Base-by-base conservation (phyloP, 2,113 vertebrate species). In the Mohoua ochrocephala region DNA sequence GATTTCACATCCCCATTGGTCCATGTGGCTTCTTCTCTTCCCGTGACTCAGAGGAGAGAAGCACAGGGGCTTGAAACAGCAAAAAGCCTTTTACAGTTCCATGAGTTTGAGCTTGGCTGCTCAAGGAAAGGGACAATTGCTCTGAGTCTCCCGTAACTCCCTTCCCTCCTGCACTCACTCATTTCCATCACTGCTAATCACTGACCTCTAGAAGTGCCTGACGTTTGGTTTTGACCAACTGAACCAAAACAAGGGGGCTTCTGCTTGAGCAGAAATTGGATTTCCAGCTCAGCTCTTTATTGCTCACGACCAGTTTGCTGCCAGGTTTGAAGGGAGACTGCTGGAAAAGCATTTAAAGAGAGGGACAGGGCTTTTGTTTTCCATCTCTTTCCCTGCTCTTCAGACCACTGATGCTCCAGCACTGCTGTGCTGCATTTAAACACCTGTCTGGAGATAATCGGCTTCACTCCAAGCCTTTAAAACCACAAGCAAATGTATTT, bases 281-380 rank as follows among this genome's bases (percentile, higher is more conserved):
- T 95, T 97, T 97, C 85, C 89, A 84, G 71, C 81, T 91, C 91
- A 92, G 73, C 52, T 95, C 65, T 68, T 93, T 39, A 81, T 90
- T 92, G 85, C 53, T 95, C 13, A 68, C 0, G 0, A 49, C 28
- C 75, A 87, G 57, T 81, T 89, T 44, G 57, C 88, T 89, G 81
- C 76, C 68, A 82, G 60, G 54, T 56, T 74, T 59, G 65, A 87
- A 64, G 21, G 35, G 28, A 84, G 21, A 45, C 68, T 45, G 74
- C 16, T 84, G 57, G 64, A 75, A 87, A 93, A 92, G 63, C 16
- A 78, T 91, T 93, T 59, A 84, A 93, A 74, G 19, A 49, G 42
- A 74, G 19, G 31, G 33, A 45, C 15, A 11, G 10, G 31, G 87
- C 8, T 93, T 53, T 37, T 21, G 1, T 74, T 95, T 93, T 95